Conservation (phyloP, 2,113 vertebrate genomes). For the Ranitomeya variabilis region DNA sequence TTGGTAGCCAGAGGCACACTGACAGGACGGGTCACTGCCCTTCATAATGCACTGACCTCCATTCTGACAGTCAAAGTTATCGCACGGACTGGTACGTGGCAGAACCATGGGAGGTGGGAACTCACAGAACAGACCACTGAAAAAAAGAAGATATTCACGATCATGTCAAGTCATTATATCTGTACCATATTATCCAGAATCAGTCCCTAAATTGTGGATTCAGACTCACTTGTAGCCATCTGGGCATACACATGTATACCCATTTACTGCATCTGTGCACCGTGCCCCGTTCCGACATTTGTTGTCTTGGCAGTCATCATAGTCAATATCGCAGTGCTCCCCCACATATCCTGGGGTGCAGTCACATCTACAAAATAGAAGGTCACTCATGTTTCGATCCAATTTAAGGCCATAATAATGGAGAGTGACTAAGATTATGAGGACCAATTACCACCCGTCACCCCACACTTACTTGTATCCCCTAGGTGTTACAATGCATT, state of each 20-base stretch:
- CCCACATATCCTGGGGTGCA: conserved; percentile 93
- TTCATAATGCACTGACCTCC: conserved; percentile 90
- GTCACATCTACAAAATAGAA: conserved; percentile 80
- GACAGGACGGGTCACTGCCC: conserved; percentile 86
- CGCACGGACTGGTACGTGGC: conserved; percentile 94
- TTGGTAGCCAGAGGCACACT: conserved; percentile 92
- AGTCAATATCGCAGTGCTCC: conserved; percentile 90
- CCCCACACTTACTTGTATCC: conserved; percentile 87
- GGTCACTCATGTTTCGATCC: not conserved
- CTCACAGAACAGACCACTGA: conserved; percentile 93
- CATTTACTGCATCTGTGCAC: conserved; percentile 91
- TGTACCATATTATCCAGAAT: not conserved
- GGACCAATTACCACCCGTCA: not conserved
- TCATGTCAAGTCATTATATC: not conserved
- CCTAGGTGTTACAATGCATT: conserved; percentile 88
- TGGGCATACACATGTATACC: conserved; percentile 92
- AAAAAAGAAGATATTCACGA: conserved; percentile 25
- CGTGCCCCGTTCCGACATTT: conserved; percentile 93
- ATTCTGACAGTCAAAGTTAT: conserved; percentile 93
- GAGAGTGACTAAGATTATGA: not conserved
- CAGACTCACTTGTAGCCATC: conserved; percentile 88
- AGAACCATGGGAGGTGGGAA: conserved; percentile 96
- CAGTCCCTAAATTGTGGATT: not conserved
- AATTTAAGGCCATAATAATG: no score
- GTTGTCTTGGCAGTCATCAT: conserved; percentile 91